Evolutionary conservation across 2,888 invertebrate genomes (phyloP), one percentile per base, ranked within the genome.

Genomic region (Yponomeuta sedellus): DNA sequence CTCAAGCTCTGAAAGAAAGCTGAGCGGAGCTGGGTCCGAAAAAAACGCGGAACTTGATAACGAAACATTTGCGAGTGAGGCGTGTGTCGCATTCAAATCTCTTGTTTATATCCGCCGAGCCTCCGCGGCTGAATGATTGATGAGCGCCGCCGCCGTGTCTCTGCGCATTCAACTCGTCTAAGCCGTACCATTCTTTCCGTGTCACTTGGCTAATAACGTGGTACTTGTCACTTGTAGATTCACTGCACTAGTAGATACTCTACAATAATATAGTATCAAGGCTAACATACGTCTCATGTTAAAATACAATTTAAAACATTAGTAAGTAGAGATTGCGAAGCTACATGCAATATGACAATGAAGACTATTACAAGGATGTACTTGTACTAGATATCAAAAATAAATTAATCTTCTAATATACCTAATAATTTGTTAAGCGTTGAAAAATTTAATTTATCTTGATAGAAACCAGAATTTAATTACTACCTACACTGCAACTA

Each of bases 121-220:
- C 44, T 52, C 44, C 44, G 44, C 44, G 44, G 16, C 44, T 52
- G 44, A 52, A 52, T 52, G 44, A 52, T 52, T 52, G 44, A 52
- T 52, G 44, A 52, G 44, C 3, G 16, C 4, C 44, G 16, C 44
- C 44, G 1, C 12, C 44, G 1, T 3, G 16, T 1, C 16, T 16
- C 44, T 52, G 44, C 44, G 44, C 4, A 52, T 52, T 52, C 16
- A 52, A 1, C 44, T 52, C 16, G 44, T 52, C 44, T 52, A 16
- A 52, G 5, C 8, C 34, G 1, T 5, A 8, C 12, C 44, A 1
- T 16, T 12, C 16, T 52, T 16, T 52, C 3, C 44, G 10, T 34
- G 34, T 52, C 44, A 52, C 44, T 52, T 52, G 44, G 16, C 16
- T 16, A 52, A 52, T 52, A 52, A 52, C 44, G 1, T 52, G 44